phyloP scores from a whole-genome alignment of 2,113 vertebrate genomes.

The Montifringilla adamsi region DNA sequence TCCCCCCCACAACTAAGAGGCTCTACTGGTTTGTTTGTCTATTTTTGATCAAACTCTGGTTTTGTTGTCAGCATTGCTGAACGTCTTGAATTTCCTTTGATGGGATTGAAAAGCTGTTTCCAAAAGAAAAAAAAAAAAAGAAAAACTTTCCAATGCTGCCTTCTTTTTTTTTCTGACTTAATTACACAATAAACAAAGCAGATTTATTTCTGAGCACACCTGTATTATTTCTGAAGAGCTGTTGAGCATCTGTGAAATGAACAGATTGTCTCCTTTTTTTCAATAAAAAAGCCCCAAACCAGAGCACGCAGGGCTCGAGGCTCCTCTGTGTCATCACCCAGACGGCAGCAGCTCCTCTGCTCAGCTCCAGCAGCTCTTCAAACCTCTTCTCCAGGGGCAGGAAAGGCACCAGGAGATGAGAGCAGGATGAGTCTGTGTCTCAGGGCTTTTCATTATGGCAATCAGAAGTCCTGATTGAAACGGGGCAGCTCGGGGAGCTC shows the following conservation, averaged over 20 bases:
- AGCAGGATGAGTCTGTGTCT: not conserved
- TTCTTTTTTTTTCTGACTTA: not conserved
- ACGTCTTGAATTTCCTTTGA: not conserved
- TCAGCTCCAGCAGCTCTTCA: not conserved
- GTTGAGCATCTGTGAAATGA: slow-evolving; percentile 14
- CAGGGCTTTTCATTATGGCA: not conserved
- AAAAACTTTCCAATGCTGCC: not conserved
- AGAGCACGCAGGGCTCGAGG: not conserved
- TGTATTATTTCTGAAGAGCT: slow-evolving; percentile 28
- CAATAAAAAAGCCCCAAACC: not conserved
- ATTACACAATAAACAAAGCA: slow-evolving; percentile 41
- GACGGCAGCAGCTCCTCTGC: not conserved
- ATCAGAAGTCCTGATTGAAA: not conserved
- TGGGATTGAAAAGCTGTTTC: not conserved
- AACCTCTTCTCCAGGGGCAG: not conserved
- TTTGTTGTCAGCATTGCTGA: not conserved
- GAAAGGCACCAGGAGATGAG: not conserved
- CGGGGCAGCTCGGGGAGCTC: accelerated
- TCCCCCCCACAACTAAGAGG: accelerated
- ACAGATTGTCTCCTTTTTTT: not conserved
- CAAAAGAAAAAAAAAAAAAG: not conserved
- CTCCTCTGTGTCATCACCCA: not conserved
- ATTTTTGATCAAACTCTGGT: not conserved
- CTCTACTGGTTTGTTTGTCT: not conserved
- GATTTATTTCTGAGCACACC: slow-evolving; percentile 39